A percentile compares a stretch with the other conserved stretches of the same genome.
Conservation (phyloP, 2,113 vertebrate species). For the Microcebus murinus region DNA sequence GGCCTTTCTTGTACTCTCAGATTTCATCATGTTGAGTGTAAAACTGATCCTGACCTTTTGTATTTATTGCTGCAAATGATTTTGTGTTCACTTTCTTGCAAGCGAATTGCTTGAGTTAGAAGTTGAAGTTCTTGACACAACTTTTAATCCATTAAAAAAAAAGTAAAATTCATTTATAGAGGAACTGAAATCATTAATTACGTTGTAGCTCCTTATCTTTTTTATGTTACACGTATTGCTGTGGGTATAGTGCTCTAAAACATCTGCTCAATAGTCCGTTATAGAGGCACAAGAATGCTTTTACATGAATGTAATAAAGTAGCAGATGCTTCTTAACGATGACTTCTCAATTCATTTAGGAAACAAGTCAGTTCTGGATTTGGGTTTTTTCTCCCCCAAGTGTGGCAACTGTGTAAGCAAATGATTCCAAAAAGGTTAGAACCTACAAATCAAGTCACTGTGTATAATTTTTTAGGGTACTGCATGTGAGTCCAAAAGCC, state of each 20-base stretch:
- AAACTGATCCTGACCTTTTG: conserved; percentile 10
- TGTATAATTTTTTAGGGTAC: conserved; percentile 53
- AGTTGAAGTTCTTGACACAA: conserved; percentile 73
- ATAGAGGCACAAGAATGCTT: conserved; percentile 73
- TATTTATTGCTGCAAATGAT: conserved; percentile 63
- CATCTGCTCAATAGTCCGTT: conserved; percentile 78
- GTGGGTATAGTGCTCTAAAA: conserved; percentile 75
- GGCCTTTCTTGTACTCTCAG: not conserved
- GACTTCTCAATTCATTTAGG: conserved; percentile 82
- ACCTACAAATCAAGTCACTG: conserved; percentile 62
- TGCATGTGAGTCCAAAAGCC: conserved; percentile 47
- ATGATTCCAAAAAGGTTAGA: conserved; percentile 74
- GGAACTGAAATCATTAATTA: conserved; percentile 81
- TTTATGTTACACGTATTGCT: conserved; percentile 73
- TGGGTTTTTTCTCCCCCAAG: conserved; percentile 47
- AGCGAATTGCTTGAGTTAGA: conserved; percentile 70
- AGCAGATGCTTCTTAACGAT: conserved; percentile 85
- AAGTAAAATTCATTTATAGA: conserved; percentile 78
- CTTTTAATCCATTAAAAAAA: conserved; percentile 73
- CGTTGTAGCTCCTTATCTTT: conserved; percentile 70
- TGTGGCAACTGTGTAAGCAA: conserved; percentile 59
- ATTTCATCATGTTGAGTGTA: not conserved
- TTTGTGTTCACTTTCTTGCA: conserved; percentile 62
- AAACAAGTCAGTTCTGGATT: conserved; percentile 81
- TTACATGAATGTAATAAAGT: conserved; percentile 78